Evolutionary conservation across 2,797 vertebrate genomes (phyloP).

Genomic region (Neomorphus geoffroyi): DNA sequence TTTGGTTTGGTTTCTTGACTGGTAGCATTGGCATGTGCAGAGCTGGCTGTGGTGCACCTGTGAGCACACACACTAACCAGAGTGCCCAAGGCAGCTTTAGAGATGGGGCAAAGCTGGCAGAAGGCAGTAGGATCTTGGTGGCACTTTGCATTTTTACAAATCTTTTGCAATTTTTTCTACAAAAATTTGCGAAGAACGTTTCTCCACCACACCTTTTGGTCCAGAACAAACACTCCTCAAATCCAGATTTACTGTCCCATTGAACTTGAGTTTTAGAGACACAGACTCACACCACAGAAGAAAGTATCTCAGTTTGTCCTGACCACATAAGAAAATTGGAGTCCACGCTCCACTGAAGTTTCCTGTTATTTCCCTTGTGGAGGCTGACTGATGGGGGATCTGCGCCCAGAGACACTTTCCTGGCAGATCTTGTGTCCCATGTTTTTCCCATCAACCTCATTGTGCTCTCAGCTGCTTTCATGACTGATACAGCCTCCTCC

Average conservation of each 20-base stretch:
- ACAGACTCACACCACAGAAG: not conserved
- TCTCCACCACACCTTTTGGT: not conserved
- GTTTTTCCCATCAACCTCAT: not conserved
- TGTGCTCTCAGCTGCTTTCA: not conserved
- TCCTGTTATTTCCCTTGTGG: not conserved
- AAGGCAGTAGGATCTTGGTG: not conserved
- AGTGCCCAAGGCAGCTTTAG: not conserved
- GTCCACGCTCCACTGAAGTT: not conserved
- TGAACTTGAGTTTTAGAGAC: not conserved
- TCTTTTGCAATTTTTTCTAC: not conserved
- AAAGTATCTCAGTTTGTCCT: not conserved
- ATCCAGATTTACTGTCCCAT: not conserved
- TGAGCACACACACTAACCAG: not conserved
- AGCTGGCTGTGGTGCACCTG: not conserved
- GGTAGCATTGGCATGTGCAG: not conserved
- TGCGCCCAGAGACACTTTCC: not conserved
- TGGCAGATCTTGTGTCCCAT: not conserved
- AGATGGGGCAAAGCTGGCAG: not conserved
- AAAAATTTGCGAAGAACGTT: not conserved
- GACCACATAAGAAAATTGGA: not conserved
- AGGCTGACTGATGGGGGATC: not conserved
- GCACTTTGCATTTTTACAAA: not conserved
- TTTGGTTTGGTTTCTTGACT: not conserved
- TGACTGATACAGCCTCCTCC: not conserved
- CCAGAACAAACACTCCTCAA: not conserved